Percentiles rank a stretch among this genome's conserved stretches.
phyloP scores from a whole-genome alignment of 2,113 vertebrate species.

The Oenanthe melanoleuca region DNA sequence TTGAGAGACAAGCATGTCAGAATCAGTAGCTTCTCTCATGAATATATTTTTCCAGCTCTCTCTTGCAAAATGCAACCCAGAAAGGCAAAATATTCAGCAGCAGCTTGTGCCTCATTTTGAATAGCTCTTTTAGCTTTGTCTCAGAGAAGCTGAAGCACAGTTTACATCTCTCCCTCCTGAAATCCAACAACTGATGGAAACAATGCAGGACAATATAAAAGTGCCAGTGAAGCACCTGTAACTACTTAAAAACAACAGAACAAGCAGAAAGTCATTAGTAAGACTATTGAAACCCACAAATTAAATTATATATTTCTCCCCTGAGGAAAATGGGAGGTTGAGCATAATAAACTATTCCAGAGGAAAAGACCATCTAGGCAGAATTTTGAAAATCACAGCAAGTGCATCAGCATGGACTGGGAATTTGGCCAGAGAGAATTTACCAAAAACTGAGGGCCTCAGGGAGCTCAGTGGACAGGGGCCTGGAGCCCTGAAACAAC shows the following conservation, averaged over 20 bases:
- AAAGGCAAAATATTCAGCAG: background rate
- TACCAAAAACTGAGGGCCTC: background rate
- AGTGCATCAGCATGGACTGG: background rate
- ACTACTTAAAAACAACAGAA: background rate
- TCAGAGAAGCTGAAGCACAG: background rate
- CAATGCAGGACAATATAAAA: background rate
- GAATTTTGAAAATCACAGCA: background rate
- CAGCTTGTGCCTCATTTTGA: background rate
- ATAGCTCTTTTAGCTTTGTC: background rate
- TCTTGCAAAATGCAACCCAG: background rate
- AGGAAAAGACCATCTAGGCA: background rate
- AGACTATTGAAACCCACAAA: conserved; percentile 17
- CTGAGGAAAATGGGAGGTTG: background rate
- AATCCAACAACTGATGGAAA: background rate
- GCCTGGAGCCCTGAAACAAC: background rate
- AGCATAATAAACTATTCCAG: background rate
- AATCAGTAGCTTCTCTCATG: background rate
- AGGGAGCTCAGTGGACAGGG: background rate
- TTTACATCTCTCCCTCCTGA: background rate
- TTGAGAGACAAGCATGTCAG: background rate
- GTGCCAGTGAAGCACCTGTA: conserved; percentile 7
- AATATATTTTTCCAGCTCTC: background rate
- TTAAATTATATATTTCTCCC: conserved; percentile 19
- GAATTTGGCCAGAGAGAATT: background rate
- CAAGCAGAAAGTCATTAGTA: conserved; percentile 10